phyloP scores from a whole-genome alignment of 2,113 vertebrate genomes.

The Kryptolebias marmoratus region DNA sequence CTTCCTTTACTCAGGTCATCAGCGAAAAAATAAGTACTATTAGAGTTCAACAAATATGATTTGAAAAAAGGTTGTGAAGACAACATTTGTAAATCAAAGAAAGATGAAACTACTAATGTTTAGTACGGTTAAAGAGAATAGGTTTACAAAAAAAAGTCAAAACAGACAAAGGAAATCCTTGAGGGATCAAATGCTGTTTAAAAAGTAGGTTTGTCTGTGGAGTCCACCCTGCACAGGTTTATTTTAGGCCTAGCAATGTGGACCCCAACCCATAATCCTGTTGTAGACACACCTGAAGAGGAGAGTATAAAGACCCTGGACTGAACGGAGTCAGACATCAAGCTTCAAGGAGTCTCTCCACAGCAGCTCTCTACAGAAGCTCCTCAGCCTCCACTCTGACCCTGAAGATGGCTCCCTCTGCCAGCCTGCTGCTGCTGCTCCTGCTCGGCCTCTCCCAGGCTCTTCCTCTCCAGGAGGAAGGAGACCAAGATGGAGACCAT shows the following conservation, averaged over 20 bases:
- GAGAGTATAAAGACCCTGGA: conserved; percentile 12
- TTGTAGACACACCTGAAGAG: not conserved
- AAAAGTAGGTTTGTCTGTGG: conserved; percentile 26
- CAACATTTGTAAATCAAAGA: conserved; percentile 12
- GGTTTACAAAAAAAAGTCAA: not conserved
- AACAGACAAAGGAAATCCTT: not conserved
- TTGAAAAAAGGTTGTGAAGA: conserved; percentile 24
- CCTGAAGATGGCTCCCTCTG: conserved; percentile 6
- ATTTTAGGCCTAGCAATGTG: not conserved
- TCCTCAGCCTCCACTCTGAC: not conserved
- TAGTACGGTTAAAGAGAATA: not conserved
- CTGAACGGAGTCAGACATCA: conserved; percentile 15
- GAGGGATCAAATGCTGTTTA: conserved; percentile 22
- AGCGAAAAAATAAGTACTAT: conserved; percentile 45
- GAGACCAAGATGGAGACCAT: not conserved
- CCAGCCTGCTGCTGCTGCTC: conserved; percentile 23
- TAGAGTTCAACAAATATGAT: conserved; percentile 52
- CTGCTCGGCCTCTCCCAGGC: conserved; percentile 17
- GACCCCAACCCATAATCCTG: conserved; percentile 12
- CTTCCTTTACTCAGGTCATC: conserved; percentile 63
- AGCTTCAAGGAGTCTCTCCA: conserved; percentile 4
- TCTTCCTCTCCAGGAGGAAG: not conserved
- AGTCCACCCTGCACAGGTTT: conserved; percentile 2
- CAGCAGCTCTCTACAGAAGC: conserved; percentile 1
- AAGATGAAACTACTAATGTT: conserved; percentile 14